Evolutionary conservation across 37 sponge, comb jelly and placozoan genomes (phyloP).

Genomic region (Ephydatia muelleri): DNA sequence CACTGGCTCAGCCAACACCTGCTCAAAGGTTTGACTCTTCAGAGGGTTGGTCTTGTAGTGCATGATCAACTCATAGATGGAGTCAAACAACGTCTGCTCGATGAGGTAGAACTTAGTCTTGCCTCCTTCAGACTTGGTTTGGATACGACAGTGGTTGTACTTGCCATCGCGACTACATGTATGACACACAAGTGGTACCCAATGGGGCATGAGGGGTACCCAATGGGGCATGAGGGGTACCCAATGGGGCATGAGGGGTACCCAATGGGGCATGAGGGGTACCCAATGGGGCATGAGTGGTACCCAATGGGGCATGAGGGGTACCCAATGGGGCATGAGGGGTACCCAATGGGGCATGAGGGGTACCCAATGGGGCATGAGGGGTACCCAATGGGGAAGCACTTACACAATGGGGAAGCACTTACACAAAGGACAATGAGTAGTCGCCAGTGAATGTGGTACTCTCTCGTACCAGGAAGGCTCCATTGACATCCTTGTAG

Average conservation of each 20-base stretch:
- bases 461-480: constrained; percentile 92
- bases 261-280: too few species aligned
- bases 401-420: constrained; percentile 1
- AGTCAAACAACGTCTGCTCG: constrained; percentile 87
- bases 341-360: too few species aligned
- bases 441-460: constrained; percentile 90
- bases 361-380: too few species aligned
- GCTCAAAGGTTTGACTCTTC: constrained; percentile 81
- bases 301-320: too few species aligned
- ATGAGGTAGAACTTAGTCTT: constrained; percentile 82
- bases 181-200: too few species aligned
- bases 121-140: constrained; percentile 77
- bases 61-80: constrained; percentile 82
- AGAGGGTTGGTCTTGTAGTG: constrained; percentile 87
- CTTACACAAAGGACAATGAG: constrained; percentile 89
- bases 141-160: constrained; percentile 81
- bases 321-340: too few species aligned
- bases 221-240: too few species aligned
- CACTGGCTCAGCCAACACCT: constrained; percentile 76
- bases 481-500: constrained; percentile 78
- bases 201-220: too few species aligned
- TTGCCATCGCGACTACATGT: constrained; percentile 54
- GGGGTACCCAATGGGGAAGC: neutral
- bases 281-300: too few species aligned
- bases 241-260: too few species aligned